Base-by-base conservation (phyloP, 30 jellyfish, hydroid and myxozoan genomes). In the Cassiopea xamachana region DNA sequence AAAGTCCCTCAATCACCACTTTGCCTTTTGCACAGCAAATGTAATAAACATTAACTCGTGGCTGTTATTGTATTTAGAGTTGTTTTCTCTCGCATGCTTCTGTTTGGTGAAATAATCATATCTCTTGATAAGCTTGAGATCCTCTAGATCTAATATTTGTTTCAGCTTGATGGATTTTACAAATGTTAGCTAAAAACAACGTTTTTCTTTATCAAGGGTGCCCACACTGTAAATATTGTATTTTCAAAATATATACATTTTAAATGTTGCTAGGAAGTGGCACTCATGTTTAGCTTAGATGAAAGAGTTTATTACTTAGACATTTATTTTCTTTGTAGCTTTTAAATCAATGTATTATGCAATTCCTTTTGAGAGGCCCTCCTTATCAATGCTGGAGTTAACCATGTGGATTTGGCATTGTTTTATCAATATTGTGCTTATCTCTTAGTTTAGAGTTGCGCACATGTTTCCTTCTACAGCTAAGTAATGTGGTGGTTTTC, bases 91-190 rank as follows among this genome's bases (percentile, higher is more conserved):
- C 16, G 73, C 69, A 47, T 47, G 60, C 44, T 44, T 46, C 47
- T 60, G 69, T 59, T 86, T 74, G 88, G 50, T 75, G 18, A 5
- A n/a, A 46, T 75, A 75, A 75, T 60, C 87, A 72, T 39, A 14
- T 59, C 73, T 86, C 69, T 86, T 77, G 14, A n/a, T 48, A 83
- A 81, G 80, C 79, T n/a, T 68, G 44, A 81, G 73, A 69, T 47
- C 84, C 75, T 7, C 59, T 12, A 16, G 47, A 64, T 64, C 92
- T 47, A 84, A 84, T 84, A 84, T 84, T 84, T 72, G 86, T 73
- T 49, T 46, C 47, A 18, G 71, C 55, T 58, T 27, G 13, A 71
- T 47, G 27, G 79, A 58, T 43, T 84, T 84, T 73, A 16, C 76
- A 69, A 39, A 64, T 61, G 90, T 68, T 61, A 58, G 45, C 48